Conservation (phyloP, 1,140 invertebrate genomes). For the Eriosoma lanigerum region DNA sequence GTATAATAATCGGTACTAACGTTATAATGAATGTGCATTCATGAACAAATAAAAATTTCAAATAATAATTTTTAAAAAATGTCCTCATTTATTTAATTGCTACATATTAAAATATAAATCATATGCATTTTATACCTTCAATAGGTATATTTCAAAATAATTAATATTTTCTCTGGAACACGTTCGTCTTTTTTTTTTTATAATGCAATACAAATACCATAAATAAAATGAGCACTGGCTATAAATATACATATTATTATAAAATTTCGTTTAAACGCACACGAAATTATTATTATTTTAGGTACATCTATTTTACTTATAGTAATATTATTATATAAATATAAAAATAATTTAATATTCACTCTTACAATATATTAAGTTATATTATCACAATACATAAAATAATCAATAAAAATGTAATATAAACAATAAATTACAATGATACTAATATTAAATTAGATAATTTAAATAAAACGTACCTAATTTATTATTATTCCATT, state of each 20-base stretch:
- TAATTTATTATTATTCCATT: too few species aligned
- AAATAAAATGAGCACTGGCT: conserved; percentile 20
- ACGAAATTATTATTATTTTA: neutral
- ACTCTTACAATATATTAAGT: conserved; percentile 4
- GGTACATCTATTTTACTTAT: too few species aligned
- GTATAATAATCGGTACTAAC: too few species aligned
- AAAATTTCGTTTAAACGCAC: neutral
- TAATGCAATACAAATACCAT: neutral
- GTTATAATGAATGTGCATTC: too few species aligned
- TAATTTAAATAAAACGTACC: conserved; percentile 10
- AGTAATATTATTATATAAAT: neutral
- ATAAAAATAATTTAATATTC: neutral
- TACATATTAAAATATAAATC: too few species aligned
- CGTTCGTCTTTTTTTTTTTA: too few species aligned
- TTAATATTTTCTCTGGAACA: neutral
- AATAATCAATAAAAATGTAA: neutral
- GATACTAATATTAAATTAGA: neutral
- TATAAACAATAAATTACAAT: conserved; percentile 33
- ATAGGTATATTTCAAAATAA: too few species aligned
- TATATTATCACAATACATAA: conserved; percentile 39
- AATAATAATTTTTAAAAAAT: too few species aligned
- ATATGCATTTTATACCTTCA: too few species aligned
- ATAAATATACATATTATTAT: neutral
- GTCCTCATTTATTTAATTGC: too few species aligned
- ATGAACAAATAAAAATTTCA: too few species aligned